Percentiles rank a stretch among this genome's conserved stretches.
Evolutionary conservation across 2,888 invertebrate species (phyloP).

Genomic region (Thelaira solivaga): DNA sequence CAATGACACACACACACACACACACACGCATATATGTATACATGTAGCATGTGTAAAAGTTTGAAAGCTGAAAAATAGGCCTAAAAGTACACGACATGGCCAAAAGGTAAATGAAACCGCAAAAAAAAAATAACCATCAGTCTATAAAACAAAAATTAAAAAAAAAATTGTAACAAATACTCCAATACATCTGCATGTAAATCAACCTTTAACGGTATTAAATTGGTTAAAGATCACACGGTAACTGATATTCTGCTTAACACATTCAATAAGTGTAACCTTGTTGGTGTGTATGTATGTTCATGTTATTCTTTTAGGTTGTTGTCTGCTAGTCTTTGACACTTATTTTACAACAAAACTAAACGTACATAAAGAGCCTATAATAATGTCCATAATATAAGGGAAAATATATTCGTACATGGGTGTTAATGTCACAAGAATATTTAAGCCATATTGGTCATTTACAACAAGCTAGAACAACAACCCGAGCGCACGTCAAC

Average conservation of each 20-base stretch:
- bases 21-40: background rate
- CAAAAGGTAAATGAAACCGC: conserved; percentile 50
- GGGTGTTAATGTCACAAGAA: conserved; percentile 52
- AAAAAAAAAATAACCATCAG: background rate
- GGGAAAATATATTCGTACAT: conserved; percentile 28
- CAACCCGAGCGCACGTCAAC: background rate
- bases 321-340: conserved; percentile 38
- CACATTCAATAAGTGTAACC: background rate
- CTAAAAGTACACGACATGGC: conserved; percentile 28
- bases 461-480: conserved; percentile 17
- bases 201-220: conserved; percentile 61
- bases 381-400: conserved; percentile 10
- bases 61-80: conserved; percentile 7
- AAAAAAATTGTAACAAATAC: conserved; percentile 52
- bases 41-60: background rate
- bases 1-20: conserved; percentile 28
- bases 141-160: too few relatives aligned
- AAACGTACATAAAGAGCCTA: conserved; percentile 27
- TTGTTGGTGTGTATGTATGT: background rate
- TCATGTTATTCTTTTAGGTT: background rate
- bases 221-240: conserved; percentile 58
- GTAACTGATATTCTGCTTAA: conserved; percentile 53
- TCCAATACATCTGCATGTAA: conserved; percentile 41
- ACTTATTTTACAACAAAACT: conserved; percentile 40
- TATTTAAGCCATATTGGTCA: conserved; percentile 51